Percentiles rank a stretch among this genome's conserved stretches.
These are phyloP conservation scores for Lepidocolaptes lacrymiger DNA, from an alignment of 2,797 vertebrate species.

Conservation along the genomic window DNA sequence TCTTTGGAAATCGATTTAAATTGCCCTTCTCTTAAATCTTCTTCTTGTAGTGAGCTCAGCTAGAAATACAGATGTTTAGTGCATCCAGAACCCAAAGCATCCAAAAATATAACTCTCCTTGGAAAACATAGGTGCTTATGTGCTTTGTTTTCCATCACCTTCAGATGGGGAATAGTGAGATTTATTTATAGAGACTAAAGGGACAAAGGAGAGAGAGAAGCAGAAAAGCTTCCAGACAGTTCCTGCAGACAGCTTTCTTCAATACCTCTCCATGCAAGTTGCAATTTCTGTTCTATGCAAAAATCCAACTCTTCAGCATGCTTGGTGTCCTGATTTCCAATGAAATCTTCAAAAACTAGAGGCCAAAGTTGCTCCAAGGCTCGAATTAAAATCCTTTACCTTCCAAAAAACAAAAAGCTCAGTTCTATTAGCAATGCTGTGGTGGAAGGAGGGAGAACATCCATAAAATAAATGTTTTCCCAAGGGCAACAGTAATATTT, in stretches of 20 bases:
- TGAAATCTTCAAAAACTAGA: background rate
- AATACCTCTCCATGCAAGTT: background rate
- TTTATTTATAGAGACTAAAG: background rate
- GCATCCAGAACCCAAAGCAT: background rate
- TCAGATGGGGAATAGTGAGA: background rate
- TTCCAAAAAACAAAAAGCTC: background rate
- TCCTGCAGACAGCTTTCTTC: background rate
- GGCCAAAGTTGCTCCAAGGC: background rate
- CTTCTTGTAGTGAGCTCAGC: background rate
- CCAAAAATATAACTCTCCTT: background rate
- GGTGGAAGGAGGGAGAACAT: background rate
- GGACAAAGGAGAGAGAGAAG: background rate
- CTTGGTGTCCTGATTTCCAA: background rate
- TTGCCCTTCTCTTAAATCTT: background rate
- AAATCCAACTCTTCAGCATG: background rate
- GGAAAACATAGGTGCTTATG: background rate
- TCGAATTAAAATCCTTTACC: background rate
- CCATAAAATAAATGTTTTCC: background rate
- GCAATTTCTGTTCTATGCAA: background rate
- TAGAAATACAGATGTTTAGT: background rate
- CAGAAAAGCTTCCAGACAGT: background rate
- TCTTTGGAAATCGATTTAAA: background rate
- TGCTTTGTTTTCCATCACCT: background rate
- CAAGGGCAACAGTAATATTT: background rate
- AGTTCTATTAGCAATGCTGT: fast-evolving